A percentile compares a stretch with the other conserved stretches of the same genome.
Conservation (phyloP, 2,113 vertebrate species). For the Dicerorhinus sumatrensis region DNA sequence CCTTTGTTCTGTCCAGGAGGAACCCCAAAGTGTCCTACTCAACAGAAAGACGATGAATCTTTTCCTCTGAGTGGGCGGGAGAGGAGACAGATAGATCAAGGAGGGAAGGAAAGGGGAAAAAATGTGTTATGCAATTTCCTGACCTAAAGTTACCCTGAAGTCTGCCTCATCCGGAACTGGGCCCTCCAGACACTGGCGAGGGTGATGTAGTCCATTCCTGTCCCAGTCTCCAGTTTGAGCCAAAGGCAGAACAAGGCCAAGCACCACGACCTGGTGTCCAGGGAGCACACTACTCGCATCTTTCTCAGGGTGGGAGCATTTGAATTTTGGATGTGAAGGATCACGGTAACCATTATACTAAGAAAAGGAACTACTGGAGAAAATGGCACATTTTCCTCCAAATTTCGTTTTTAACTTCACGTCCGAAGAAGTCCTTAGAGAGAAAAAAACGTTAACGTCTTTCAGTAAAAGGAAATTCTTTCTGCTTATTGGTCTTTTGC, state of each 20-base stretch:
- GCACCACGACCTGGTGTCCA: too few relatives aligned
- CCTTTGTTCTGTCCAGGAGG: neutral
- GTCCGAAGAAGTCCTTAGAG: neutral
- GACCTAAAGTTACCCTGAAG: neutral
- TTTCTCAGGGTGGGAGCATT: too few relatives aligned
- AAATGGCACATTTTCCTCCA: neutral
- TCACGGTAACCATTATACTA: neutral
- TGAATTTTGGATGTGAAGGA: neutral
- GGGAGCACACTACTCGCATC: too few relatives aligned
- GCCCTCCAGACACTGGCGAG: neutral
- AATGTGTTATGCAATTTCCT: too few relatives aligned
- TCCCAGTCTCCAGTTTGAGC: neutral
- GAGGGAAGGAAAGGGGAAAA: neutral
- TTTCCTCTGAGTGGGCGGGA: neutral
- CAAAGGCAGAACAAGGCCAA: neutral
- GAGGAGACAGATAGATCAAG: neutral
- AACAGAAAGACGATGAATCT: neutral
- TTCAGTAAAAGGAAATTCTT: neutral
- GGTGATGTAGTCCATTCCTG: neutral
- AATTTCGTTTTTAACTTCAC: neutral
- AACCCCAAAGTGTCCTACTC: neutral
- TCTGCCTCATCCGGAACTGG: neutral
- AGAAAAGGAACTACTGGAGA: neutral
- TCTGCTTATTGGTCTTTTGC: neutral
- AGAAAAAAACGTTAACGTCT: neutral